Evolutionary conservation across 1,140 invertebrate genomes (phyloP).

Genomic region (Euglossa dilemma): DNA sequence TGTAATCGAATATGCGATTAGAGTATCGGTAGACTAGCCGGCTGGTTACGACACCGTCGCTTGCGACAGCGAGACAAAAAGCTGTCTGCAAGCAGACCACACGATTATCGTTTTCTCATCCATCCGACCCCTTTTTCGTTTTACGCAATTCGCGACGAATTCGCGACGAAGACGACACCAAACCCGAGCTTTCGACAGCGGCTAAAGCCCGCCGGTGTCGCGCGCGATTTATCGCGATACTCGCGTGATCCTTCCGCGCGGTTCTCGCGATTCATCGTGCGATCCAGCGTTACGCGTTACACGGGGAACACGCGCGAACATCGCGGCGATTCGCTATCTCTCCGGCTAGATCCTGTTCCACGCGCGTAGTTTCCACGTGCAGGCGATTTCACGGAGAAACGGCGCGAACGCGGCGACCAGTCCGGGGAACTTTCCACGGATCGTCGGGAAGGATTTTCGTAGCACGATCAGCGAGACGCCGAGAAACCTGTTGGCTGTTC

Average conservation of each 20-base stretch:
- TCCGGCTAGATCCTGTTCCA: neutral
- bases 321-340: neutral
- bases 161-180: neutral
- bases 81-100: neutral
- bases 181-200: too few species aligned
- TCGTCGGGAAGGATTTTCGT: conserved; percentile 12
- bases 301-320: neutral
- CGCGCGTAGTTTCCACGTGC: too few species aligned
- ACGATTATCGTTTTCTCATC: neutral
- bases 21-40: neutral
- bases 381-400: too few species aligned
- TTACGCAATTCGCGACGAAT: neutral
- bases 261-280: neutral
- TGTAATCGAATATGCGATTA: conserved; percentile 24
- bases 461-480: neutral
- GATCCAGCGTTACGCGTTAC: too few species aligned
- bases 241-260: neutral
- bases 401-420: too few species aligned
- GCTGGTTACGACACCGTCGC: neutral
- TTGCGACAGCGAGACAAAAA: neutral
- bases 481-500: conserved; percentile 12
- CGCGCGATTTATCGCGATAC: too few species aligned
- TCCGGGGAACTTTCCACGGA: too few species aligned
- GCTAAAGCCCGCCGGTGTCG: too few species aligned
- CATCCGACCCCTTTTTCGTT: too few species aligned